Conservation (phyloP, 2,113 vertebrate genomes). For the Proterorhinus semilunaris region DNA sequence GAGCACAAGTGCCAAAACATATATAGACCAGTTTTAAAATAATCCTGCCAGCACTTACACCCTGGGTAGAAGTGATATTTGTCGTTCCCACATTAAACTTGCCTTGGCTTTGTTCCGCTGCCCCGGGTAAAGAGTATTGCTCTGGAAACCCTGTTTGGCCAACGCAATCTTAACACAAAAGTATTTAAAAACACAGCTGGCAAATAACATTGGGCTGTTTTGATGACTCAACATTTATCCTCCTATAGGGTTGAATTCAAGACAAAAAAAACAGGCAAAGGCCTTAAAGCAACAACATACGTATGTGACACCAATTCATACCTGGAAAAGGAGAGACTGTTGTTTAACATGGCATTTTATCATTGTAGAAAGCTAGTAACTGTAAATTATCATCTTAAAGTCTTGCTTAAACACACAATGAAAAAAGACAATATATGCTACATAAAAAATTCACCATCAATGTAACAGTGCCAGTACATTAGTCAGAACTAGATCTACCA, state of each 20-base stretch:
- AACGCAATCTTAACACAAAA: constrained; percentile 27
- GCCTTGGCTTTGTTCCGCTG: constrained; percentile 54
- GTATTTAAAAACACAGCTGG: constrained; percentile 15
- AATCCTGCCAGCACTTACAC: constrained; percentile 59
- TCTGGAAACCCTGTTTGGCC: constrained; percentile 42
- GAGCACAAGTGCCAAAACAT: constrained; percentile 49
- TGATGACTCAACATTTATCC: not conserved
- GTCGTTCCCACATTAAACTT: constrained; percentile 74
- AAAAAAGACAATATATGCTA: too few relatives aligned
- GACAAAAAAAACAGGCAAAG: not conserved
- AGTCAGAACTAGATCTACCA: too few relatives aligned
- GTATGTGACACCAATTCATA: too few relatives aligned
- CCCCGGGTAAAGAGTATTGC: constrained; percentile 40
- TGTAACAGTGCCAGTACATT: too few relatives aligned
- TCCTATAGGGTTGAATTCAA: not conserved
- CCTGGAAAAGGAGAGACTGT: too few relatives aligned
- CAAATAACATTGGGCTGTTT: constrained; percentile 13
- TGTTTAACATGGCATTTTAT: too few relatives aligned
- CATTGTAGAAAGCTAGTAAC: too few relatives aligned
- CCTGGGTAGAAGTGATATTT: constrained; percentile 73
- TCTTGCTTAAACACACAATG: too few relatives aligned
- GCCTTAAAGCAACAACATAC: too few relatives aligned
- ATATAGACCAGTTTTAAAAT: constrained; percentile 59
- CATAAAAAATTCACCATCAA: too few relatives aligned
- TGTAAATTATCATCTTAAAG: too few relatives aligned